Evolutionary conservation across 2,888 invertebrate species (phyloP), one percentile per base, ranked within the genome.

Genomic region (Ennomos erosarius): DNA sequence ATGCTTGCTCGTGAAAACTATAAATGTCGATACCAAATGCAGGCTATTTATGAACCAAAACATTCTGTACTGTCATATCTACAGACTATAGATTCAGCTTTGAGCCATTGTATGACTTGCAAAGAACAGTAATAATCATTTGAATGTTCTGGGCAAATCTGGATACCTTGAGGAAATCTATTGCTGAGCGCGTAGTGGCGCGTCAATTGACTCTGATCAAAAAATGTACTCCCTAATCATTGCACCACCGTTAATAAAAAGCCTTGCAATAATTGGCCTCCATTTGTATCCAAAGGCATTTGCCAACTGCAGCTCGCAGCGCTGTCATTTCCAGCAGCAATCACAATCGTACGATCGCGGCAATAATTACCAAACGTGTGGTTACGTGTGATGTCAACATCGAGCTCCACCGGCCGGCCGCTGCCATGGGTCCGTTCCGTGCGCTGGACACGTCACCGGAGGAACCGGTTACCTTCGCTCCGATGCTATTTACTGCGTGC

Each of bases 311-410:
- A 46, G 39, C 50, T 36, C 46, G 52, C 47, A 50, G 54, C 48
- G 10, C 55, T 59, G 59, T 50, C 51, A 55, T 47, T 48, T 46
- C 39, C 57, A 44, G 49, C 11, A 40, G 43, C 52, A 62, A 65
- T 67, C 60, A 61, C 54, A 54, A 62, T 64, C 54, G 60, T 62
- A 48, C 57, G 65, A 56, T 65, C 54, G 54, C 11, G 53, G 55
- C 58, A 58, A 64, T 62, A 49, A 62, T 61, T 60, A 62, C 55
- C 53, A 47, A 63, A 61, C 62, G 56, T 51, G 45, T 59, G 54
- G 53, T 64, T 60, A 55, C 54, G 52, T 64, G 35, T 35, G 53
- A 55, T 65, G 64, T 60, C 64, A 58, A 64, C 67, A 64, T 38
- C 62, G 55, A 49, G 46, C 38, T 54, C 48, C 52, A 34, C 43